Percentiles rank a stretch among this genome's conserved stretches.
Conservation (phyloP, 2,113 vertebrate species). For the Elgaria multicarinata region DNA sequence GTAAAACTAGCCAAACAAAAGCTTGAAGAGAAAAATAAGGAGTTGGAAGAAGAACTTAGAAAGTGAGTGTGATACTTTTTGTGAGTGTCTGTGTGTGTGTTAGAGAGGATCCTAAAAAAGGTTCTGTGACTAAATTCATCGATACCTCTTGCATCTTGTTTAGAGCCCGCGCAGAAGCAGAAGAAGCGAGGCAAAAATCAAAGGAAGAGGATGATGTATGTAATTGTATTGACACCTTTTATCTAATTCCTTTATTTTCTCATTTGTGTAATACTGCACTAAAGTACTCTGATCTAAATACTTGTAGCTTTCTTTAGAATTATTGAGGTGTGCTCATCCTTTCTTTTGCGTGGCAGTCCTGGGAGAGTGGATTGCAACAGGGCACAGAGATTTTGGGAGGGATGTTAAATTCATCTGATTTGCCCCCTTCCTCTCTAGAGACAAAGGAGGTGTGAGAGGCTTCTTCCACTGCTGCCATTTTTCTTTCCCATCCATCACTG, state of each 20-base stretch:
- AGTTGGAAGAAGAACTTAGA: slow-evolving; percentile 93
- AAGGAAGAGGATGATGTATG: slow-evolving; percentile 97
- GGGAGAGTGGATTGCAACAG: background rate
- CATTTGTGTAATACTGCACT: background rate
- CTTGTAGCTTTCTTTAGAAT: background rate
- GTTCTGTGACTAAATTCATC: slow-evolving; percentile 43
- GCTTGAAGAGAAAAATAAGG: slow-evolving; percentile 93
- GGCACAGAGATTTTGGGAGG: background rate
- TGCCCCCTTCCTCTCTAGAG: background rate
- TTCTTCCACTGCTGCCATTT: background rate
- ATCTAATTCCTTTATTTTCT: background rate
- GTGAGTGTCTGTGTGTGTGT: background rate
- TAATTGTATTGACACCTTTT: slow-evolving; percentile 30
- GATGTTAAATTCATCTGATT: background rate
- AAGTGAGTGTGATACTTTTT: slow-evolving; percentile 79
- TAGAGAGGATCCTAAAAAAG: background rate
- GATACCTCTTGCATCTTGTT: slow-evolving; percentile 17
- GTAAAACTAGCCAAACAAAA: slow-evolving; percentile 89
- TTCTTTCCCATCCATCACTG: slow-evolving; percentile 6
- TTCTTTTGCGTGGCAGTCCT: background rate
- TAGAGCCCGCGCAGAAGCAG: slow-evolving; percentile 90
- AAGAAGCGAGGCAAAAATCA: slow-evolving; percentile 88
- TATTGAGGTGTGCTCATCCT: background rate
- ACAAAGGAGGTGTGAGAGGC: background rate
- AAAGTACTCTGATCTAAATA: background rate